Evolutionary conservation across 2,888 invertebrate genomes (phyloP).

Genomic region (Stenotaenia linearis): DNA sequence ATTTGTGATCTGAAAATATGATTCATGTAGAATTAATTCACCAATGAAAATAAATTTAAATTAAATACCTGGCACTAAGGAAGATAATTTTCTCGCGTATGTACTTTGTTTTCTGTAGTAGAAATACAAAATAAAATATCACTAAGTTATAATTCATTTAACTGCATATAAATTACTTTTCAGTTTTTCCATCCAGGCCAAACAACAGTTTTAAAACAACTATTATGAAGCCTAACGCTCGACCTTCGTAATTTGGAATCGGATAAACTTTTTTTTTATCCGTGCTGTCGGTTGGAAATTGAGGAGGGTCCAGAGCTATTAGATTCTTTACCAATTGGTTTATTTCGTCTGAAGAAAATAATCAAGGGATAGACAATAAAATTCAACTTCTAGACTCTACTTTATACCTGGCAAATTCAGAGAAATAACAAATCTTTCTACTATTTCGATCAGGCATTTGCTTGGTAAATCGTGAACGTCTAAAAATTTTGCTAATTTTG

Average conservation of each 20-base stretch:
- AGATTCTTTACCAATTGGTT: not conserved
- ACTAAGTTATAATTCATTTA: not conserved
- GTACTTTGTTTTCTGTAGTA: constrained; percentile 16
- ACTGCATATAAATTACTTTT: not conserved
- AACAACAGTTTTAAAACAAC: constrained; percentile 12
- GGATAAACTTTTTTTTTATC: not conserved
- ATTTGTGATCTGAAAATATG: not conserved
- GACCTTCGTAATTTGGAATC: constrained; percentile 28
- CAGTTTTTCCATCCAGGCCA: constrained; percentile 30
- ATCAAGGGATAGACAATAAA: not conserved
- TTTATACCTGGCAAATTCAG: constrained; percentile 22
- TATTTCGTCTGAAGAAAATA: not conserved
- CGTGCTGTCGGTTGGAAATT: not conserved
- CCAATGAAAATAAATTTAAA: not conserved
- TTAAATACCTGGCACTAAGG: not conserved
- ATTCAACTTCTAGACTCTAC: not conserved
- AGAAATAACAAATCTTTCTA: not conserved
- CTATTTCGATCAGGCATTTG: not conserved
- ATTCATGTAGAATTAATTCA: not conserved
- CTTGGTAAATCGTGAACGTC: not conserved
- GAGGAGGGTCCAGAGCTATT: not conserved
- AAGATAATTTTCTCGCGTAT: not conserved
- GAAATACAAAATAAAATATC: not conserved
- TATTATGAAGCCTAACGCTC: constrained; percentile 24
- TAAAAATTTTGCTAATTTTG: not conserved